A percentile compares a stretch with the other conserved stretches of the same genome.
Conservation (phyloP, 2,888 invertebrate species). For the Neoascia interrupta region DNA sequence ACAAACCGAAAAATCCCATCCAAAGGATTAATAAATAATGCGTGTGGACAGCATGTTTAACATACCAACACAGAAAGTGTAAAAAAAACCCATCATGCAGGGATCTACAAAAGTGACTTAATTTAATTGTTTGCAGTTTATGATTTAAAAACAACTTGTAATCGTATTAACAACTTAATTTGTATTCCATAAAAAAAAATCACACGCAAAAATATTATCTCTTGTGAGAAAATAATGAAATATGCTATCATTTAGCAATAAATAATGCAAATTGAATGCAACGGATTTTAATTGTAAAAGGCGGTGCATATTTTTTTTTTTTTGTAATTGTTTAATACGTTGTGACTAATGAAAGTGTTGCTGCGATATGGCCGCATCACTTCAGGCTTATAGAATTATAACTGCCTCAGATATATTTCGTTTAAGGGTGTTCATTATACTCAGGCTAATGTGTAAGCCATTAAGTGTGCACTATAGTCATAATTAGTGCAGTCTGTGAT, state of each 20-base stretch:
- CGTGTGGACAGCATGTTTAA: slow-evolving; percentile 5
- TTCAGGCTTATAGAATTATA: not conserved
- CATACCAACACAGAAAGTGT: not conserved
- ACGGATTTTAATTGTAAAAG: slow-evolving; percentile 64
- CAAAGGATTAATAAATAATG: slow-evolving; percentile 24
- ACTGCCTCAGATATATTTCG: not conserved
- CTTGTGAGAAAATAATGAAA: slow-evolving; percentile 33
- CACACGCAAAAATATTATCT: too few relatives aligned
- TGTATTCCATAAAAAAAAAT: slow-evolving; percentile 38
- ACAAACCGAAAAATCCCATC: slow-evolving; percentile 5
- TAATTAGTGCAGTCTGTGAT: too few relatives aligned
- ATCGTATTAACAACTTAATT: slow-evolving; percentile 44
- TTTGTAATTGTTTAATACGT: slow-evolving; percentile 3
- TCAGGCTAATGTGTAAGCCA: slow-evolving; percentile 60
- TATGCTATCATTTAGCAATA: slow-evolving; percentile 37
- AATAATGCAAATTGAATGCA: slow-evolving; percentile 65
- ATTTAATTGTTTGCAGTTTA: slow-evolving; percentile 35
- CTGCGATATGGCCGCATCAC: not conserved
- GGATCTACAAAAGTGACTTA: slow-evolving; percentile 1
- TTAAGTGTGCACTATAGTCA: too few relatives aligned
- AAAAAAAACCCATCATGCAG: not conserved
- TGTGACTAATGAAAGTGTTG: slow-evolving; percentile 31
- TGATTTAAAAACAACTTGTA: not conserved
- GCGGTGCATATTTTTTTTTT: slow-evolving; percentile 14
- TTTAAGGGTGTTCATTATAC: slow-evolving; percentile 11